Evolutionary conservation across 2,888 invertebrate species (phyloP), one percentile per base, ranked within the genome.

Genomic region (Epinotia nisella): DNA sequence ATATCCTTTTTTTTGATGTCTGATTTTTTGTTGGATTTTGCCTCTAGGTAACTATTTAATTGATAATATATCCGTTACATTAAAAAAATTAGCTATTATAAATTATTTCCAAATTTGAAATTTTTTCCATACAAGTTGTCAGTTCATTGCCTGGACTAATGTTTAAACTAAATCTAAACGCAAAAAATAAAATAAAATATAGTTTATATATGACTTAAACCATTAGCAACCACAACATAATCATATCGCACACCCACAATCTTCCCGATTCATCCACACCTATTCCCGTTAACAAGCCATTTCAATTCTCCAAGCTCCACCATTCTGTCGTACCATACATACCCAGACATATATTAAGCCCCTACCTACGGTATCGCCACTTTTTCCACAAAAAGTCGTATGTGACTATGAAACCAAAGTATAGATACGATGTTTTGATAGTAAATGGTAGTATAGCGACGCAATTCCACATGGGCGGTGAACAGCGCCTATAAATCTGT

Each of bases 401-500:
- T 49, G n/a, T 29, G 29, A 5, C 24, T n/a, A 29, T 49, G 2
- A 5, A 49, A 49, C n/a, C 2, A 5, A n/a, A n/a, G 17, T 29
- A 49, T 0, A 62, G 15, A 62, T 62, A 49, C 11, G 45, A 45
- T n/a, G n/a, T 62, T 62, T 49, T 62, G 49, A 10, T 11, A 17
- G 24, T 62, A n/a, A 15, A 13, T 21, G 3, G 15, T 24, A 17
- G 60, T 13, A 45, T 21, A 21, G 19, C 60, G 41, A 21, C 21
- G 49, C 11, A 62, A 71, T 71, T 67, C 24, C 73, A 39, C 62
- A 64, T 69, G 73, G 73, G 73, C 73, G 73, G 67, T 58, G 62
- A 59, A 51, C 53, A 51, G 68, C 53, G 45, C 55, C 73, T 29
- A 73, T 73, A 73, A 73, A 73, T 73, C 73, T 73, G 68, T 69